A percentile compares a stretch with the other conserved stretches of the same genome.
Evolutionary conservation across 1,140 invertebrate genomes (phyloP).

Genomic region (Drosophila watanabei): DNA sequence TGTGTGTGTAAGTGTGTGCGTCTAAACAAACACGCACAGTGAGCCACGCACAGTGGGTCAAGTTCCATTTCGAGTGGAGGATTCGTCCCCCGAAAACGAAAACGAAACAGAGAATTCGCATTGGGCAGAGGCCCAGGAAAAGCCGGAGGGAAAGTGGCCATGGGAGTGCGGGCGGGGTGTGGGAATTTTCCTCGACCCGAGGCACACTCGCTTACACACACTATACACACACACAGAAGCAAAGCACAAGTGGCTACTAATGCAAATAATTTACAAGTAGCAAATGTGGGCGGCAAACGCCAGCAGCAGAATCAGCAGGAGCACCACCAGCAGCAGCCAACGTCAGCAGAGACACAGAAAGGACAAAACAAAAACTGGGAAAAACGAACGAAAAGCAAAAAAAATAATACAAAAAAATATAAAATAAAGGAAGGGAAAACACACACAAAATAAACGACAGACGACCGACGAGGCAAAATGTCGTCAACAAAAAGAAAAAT

Average conservation of each 20-base stretch:
- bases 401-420: not conserved
- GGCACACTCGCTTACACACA: constrained; percentile 35
- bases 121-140: constrained; percentile 18
- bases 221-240: constrained; percentile 36
- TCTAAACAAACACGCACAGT: constrained; percentile 78
- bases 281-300: constrained; percentile 76
- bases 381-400: constrained; percentile 23
- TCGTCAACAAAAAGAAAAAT: constrained; percentile 76
- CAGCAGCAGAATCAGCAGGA: constrained; percentile 55
- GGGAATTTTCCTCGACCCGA: constrained; percentile 58
- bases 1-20: constrained; percentile 25
- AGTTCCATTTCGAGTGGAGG: constrained; percentile 42
- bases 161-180: not conserved
- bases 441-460: constrained; percentile 64
- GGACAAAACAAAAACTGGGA: constrained; percentile 51
- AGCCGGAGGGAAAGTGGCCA: constrained; percentile 13
- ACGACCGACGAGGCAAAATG: constrained; percentile 69
- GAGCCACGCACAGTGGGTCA: constrained; percentile 54
- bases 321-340: constrained; percentile 47
- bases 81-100: constrained; percentile 37
- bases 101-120: constrained; percentile 16
- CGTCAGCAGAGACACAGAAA: constrained; percentile 54
- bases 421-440: constrained; percentile 28
- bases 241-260: constrained; percentile 82
- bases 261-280: constrained; percentile 85